A percentile compares a stretch with the other conserved stretches of the same genome.
phyloP scores from a whole-genome alignment of 2,888 invertebrate species.

The Exocentrus adspersus region DNA sequence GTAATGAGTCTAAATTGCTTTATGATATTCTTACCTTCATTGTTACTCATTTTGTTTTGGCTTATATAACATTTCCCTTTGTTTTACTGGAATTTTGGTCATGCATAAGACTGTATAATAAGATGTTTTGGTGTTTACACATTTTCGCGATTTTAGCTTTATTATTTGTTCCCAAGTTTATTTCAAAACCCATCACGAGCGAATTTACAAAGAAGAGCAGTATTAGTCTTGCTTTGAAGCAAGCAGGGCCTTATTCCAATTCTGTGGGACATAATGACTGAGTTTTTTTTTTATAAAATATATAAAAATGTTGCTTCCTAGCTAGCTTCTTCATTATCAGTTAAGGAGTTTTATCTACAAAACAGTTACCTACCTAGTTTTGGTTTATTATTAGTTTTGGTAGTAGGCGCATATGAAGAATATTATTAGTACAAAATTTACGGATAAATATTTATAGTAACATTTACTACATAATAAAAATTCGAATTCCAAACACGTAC shows the following conservation, averaged over 20 bases:
- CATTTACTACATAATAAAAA: background rate
- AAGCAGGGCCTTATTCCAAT: constrained; percentile 58
- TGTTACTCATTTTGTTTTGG: constrained; percentile 84
- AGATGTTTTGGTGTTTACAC: constrained; percentile 66
- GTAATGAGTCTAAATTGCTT: constrained; percentile 72
- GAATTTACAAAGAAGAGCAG: constrained; percentile 49
- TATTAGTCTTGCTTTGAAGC: constrained; percentile 56
- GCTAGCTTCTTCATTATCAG: background rate
- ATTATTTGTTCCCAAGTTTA: constrained; percentile 57
- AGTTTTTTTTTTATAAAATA: constrained; percentile 39
- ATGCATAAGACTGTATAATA: constrained; percentile 82
- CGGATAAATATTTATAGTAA: background rate
- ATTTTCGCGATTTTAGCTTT: constrained; percentile 57
- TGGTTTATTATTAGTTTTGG: background rate
- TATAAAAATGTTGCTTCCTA: too few species aligned
- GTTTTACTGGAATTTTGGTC: constrained; percentile 87
- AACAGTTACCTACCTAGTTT: background rate
- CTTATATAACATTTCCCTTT: constrained; percentile 92
- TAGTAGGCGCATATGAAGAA: background rate
- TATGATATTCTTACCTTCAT: constrained; percentile 88
- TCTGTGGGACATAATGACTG: constrained; percentile 59
- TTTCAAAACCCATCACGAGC: constrained; percentile 46
- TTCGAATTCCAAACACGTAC: background rate
- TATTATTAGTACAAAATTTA: too few species aligned
- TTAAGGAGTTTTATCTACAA: background rate